Percentiles rank a stretch among this genome's conserved stretches.
phyloP scores from a whole-genome alignment of 2,888 invertebrate genomes.

The Nephrotoma guestfalica region DNA sequence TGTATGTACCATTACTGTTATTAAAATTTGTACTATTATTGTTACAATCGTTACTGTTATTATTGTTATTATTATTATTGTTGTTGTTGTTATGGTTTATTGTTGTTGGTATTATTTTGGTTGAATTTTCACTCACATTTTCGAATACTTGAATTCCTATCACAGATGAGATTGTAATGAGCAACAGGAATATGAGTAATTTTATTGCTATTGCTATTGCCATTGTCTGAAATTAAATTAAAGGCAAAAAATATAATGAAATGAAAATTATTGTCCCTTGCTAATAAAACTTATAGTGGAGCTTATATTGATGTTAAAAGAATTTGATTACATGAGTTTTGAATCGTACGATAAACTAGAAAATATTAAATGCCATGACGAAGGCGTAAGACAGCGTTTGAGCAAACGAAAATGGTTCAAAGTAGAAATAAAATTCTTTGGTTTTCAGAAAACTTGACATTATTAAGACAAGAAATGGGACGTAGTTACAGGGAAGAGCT shows the following conservation, averaged over 20 bases:
- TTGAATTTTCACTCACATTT: neutral
- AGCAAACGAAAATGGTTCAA: no score
- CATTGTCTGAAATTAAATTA: neutral
- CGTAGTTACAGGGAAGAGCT: no score
- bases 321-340: no score
- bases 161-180: neutral
- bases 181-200: neutral
- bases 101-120: neutral
- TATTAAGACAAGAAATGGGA: no score
- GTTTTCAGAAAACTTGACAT: no score
- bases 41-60: neutral
- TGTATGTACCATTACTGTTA: neutral
- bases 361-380: no score
- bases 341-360: no score
- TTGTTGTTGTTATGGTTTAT: neutral
- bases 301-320: neutral
- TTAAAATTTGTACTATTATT: neutral
- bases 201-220: neutral
- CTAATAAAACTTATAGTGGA: neutral
- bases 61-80: neutral
- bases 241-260: neutral
- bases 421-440: no score
- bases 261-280: neutral
- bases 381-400: no score
- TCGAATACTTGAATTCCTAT: constrained; percentile 4